Evolutionary conservation across 1,140 invertebrate species (phyloP).

Genomic region (Drosophila lacteicornis): DNA sequence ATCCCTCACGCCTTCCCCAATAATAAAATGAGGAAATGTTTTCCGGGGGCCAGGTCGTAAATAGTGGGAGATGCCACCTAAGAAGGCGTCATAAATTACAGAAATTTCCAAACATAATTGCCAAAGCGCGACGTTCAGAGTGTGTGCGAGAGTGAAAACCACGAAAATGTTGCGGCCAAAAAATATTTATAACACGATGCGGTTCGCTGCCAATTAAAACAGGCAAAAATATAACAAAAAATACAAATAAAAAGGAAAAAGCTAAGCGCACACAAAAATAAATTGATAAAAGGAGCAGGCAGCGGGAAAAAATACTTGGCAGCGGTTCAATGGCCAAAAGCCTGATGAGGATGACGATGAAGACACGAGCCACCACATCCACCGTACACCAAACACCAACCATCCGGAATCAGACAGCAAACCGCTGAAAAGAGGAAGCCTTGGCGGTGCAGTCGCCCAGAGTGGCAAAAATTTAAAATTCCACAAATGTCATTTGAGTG

Average conservation of each 20-base stretch:
- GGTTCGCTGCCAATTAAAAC: conserved; percentile 60
- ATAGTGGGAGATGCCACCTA: conserved; percentile 41
- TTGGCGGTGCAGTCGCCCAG: conserved; percentile 35
- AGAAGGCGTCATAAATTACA: conserved; percentile 50
- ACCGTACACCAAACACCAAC: conserved; percentile 9
- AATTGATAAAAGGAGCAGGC: conserved; percentile 40
- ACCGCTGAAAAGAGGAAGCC: conserved; percentile 38
- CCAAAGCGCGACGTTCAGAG: conserved; percentile 37
- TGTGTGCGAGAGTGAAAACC: conserved; percentile 42
- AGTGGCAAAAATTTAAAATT: conserved; percentile 73
- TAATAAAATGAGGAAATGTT: conserved; percentile 39
- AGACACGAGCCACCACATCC: conserved; percentile 39
- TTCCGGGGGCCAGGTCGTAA: conserved; percentile 22
- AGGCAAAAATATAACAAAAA: conserved; percentile 36
- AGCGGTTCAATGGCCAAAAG: conserved; percentile 74
- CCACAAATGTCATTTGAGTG: conserved; percentile 77
- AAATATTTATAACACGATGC: conserved; percentile 65
- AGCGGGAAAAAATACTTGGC: conserved; percentile 62
- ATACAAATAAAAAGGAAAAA: conserved; percentile 13
- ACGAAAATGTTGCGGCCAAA: conserved; percentile 58
- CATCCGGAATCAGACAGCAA: conserved; percentile 17
- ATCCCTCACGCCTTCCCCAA: conserved; percentile 13
- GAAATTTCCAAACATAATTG: conserved; percentile 61
- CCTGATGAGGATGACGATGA: conserved; percentile 39
- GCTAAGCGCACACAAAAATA: conserved; percentile 33